Percentiles rank a stretch among this genome's conserved stretches.
Evolutionary conservation across 2,888 invertebrate species (phyloP).

Genomic region (Tetheella fluctuosa): DNA sequence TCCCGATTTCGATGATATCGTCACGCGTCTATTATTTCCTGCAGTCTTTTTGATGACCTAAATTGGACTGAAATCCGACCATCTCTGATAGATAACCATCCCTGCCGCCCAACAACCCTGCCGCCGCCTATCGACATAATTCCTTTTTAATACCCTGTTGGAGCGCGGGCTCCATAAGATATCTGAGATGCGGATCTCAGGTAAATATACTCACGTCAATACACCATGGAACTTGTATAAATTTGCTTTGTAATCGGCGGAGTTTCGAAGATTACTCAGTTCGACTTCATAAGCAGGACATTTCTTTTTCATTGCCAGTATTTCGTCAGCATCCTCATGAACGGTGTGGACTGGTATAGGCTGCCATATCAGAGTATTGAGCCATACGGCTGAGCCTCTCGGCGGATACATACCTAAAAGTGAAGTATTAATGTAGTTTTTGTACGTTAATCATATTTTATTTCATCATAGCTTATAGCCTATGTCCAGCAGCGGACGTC

Average conservation of each 20-base stretch:
- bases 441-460: background rate
- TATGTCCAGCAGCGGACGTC: too few relatives aligned
- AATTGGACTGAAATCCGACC: too few relatives aligned
- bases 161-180: too few relatives aligned
- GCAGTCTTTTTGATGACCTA: too few relatives aligned
- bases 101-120: too few relatives aligned
- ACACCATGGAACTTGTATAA: slow-evolving; percentile 87
- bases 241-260: slow-evolving; percentile 81
- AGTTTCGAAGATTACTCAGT: slow-evolving; percentile 71
- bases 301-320: slow-evolving; percentile 83
- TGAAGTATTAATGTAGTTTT: slow-evolving; percentile 9
- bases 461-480: too few relatives aligned
- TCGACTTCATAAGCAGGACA: slow-evolving; percentile 88
- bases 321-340: slow-evolving; percentile 85
- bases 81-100: too few relatives aligned
- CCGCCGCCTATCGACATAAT: too few relatives aligned
- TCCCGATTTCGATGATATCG: too few relatives aligned
- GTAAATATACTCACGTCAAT: slow-evolving; percentile 71
- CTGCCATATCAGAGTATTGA: slow-evolving; percentile 86
- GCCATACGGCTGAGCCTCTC: slow-evolving; percentile 83
- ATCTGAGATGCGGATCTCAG: too few relatives aligned
- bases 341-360: slow-evolving; percentile 90
- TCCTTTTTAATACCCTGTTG: too few relatives aligned
- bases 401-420: slow-evolving; percentile 88
- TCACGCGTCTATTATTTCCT: too few relatives aligned